phyloP scores from a whole-genome alignment of 2,113 vertebrate genomes.

The Elephantulus edwardii region DNA sequence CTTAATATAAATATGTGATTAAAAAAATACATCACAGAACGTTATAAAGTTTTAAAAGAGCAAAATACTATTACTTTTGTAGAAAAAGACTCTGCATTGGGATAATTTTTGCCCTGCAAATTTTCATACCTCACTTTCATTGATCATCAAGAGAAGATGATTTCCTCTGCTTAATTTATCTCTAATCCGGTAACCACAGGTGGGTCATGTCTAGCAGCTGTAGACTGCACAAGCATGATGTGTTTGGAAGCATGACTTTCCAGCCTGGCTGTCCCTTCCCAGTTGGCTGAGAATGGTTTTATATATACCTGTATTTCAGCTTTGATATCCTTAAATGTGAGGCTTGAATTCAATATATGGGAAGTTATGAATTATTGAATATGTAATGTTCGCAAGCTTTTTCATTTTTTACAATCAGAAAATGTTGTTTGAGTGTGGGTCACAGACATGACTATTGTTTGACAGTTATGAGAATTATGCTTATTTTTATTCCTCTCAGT shows the following conservation, averaged over 20 bases:
- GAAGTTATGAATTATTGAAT: neutral
- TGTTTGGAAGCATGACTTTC: neutral
- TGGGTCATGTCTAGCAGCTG: no score
- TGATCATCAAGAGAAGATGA: neutral
- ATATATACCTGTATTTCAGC: neutral
- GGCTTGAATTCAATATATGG: neutral
- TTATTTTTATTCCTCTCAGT: neutral
- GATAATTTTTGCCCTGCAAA: neutral
- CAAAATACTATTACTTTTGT: neutral
- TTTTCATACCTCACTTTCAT: neutral
- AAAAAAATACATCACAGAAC: neutral
- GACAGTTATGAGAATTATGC: neutral
- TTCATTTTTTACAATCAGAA: neutral
- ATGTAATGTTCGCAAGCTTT: neutral
- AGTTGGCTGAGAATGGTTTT: neutral
- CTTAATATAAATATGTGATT: neutral
- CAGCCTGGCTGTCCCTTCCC: neutral
- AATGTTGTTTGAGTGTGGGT: neutral
- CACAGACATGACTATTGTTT: neutral
- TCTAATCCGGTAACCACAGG: neutral
- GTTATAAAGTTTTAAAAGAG: neutral
- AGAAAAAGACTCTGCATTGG: neutral
- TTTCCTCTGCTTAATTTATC: neutral
- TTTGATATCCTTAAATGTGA: no score
- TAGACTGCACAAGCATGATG: neutral